phyloP scores from a whole-genome alignment of 1,140 invertebrate species.

The Drosophila tristis region DNA sequence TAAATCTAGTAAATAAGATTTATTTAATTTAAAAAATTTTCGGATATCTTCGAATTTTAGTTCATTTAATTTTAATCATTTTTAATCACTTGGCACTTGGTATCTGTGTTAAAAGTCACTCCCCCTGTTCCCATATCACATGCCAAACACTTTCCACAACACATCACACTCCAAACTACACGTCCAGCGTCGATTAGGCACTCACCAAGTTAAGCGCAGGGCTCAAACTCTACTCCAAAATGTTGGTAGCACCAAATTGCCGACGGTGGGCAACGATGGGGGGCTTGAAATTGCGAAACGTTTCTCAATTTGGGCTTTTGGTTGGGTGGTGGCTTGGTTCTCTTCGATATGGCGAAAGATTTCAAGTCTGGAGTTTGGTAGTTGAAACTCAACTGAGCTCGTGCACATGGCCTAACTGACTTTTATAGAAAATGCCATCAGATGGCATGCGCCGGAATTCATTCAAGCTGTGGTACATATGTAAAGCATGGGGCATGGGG shows the following conservation, averaged over 20 bases:
- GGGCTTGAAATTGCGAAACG: conserved; percentile 4
- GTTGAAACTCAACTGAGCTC: conserved; percentile 78
- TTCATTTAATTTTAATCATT: too few relatives aligned
- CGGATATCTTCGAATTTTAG: too few relatives aligned
- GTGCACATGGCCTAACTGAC: conserved; percentile 77
- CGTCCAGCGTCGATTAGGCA: background rate
- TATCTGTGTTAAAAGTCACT: too few relatives aligned
- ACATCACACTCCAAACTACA: background rate
- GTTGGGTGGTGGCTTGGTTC: conserved; percentile 4
- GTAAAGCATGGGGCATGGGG: conserved; percentile 32
- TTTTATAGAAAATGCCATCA: conserved; percentile 76
- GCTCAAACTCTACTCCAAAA: conserved; percentile 58
- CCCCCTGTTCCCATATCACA: background rate
- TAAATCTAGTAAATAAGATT: too few relatives aligned
- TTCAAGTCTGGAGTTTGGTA: conserved; percentile 72
- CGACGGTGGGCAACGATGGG: conserved; percentile 41
- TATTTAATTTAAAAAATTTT: too few relatives aligned
- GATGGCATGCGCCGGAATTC: conserved; percentile 79
- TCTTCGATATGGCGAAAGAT: conserved; percentile 42
- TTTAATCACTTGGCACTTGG: background rate
- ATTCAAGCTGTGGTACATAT: conserved; percentile 60
- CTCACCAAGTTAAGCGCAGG: conserved; percentile 56
- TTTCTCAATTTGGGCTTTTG: conserved; percentile 6
- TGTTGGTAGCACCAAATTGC: conserved; percentile 31
- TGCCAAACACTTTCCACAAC: background rate